phyloP scores from a whole-genome alignment of 2,888 invertebrate species.

The Clivina fossor region DNA sequence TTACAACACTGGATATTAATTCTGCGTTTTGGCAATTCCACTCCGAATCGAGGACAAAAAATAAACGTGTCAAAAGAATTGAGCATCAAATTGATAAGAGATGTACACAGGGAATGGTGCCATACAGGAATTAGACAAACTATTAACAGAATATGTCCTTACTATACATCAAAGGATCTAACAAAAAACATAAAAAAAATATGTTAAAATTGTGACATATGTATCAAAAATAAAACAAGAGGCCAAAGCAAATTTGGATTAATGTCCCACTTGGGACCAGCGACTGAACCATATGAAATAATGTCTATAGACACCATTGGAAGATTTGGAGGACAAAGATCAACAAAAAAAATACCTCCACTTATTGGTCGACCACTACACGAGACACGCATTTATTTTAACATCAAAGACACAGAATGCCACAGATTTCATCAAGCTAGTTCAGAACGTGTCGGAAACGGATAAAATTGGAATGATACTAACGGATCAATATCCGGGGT shows the following conservation, averaged over 20 bases:
- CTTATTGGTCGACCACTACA: constrained; percentile 29
- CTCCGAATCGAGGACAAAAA: constrained; percentile 43
- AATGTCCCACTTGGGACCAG: constrained; percentile 43
- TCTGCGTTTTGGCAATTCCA: constrained; percentile 49
- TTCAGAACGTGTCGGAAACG: constrained; percentile 27
- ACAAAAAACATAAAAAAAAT: constrained; percentile 13
- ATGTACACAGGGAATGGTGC: constrained; percentile 27
- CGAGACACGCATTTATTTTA: constrained; percentile 40
- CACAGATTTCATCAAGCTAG: constrained; percentile 38
- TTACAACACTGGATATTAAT: constrained; percentile 46
- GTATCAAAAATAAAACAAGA: constrained; percentile 43
- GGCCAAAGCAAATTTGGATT: constrained; percentile 38
- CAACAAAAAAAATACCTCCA: no score
- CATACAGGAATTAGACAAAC: constrained; percentile 23
- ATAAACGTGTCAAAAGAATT: constrained; percentile 31
- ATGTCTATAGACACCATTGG: no score
- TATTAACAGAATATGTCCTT: constrained; percentile 19
- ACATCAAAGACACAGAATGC: constrained; percentile 40
- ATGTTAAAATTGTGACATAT: constrained; percentile 19
- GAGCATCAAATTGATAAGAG: constrained; percentile 29
- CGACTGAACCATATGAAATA: no score
- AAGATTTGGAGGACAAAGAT: no score
- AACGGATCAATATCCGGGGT: constrained; percentile 39
- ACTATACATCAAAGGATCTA: constrained; percentile 19
- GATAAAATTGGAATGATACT: constrained; percentile 35